Base-by-base conservation (phyloP, 2,888 invertebrate species). In the Dascillus cervinus region DNA sequence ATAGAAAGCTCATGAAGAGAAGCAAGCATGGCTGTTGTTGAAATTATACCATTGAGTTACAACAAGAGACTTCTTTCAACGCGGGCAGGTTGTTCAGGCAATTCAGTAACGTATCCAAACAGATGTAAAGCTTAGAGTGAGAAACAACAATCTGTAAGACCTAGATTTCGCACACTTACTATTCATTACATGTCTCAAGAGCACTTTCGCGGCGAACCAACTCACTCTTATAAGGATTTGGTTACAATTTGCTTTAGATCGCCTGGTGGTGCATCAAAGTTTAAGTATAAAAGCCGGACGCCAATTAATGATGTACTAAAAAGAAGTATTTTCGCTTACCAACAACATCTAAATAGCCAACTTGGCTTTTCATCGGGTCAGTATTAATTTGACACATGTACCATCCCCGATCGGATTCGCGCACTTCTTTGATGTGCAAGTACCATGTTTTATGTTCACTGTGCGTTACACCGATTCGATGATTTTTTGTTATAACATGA, bases 361-460 rank as follows among this genome's bases (percentile, higher is more conserved):
- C 69, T 65, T 79, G 79, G 55, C 75, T 76, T 56, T 76, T 77
- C 84, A 84, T 84, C 3, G 84, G 85, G 49, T 80, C 80, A 1
- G 76, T 76, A 56, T 77, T 77, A 49, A 77, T 88, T 71, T 90
- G 89, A 58, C 90, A 91, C 89, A 89, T 89, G 68, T 90, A 91
- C 80, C 85, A 88, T 29, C 90, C 87, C 46, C 82, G 77, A 66
- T 91, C 91, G 0, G 82, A 76, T 59, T 88, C 85, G 31, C 81
- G 71, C 2, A 90, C 82, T 57, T 89, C 87, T 25, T 81, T 73
- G 52, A 91, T 85, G 55, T 88, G 86, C 29, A 92, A 72, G 63
- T 81, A 86, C 89, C 89, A 91, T 32, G 84, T 86, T 35, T 82
- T 74, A 50, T 83, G 84, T 58, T 89, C 89, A 45, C 83, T 86